Percentiles rank a stretch among this genome's conserved stretches.
Conservation (phyloP, 2,888 invertebrate species). For the Hedychridium roseum region DNA sequence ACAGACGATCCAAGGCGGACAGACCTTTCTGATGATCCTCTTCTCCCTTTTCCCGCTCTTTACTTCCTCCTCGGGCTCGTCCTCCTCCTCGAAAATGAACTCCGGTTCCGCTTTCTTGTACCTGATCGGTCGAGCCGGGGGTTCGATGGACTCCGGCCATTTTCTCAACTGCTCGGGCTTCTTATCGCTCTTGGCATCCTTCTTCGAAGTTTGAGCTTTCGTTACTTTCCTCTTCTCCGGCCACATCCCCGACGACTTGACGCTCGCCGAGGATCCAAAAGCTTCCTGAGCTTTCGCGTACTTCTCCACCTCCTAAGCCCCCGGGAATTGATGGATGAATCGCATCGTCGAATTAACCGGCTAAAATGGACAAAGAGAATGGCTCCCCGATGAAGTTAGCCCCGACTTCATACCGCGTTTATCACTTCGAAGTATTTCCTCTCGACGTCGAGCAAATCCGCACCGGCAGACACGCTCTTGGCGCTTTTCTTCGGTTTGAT, state of each 20-base stretch:
- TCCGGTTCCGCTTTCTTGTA: too few relatives aligned
- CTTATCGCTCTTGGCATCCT: neutral
- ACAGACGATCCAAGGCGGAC: constrained; percentile 25
- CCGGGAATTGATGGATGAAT: neutral
- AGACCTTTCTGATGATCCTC: constrained; percentile 17
- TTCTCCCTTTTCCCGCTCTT: neutral
- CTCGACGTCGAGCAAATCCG: neutral
- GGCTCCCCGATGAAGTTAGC: neutral
- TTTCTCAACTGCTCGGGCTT: neutral
- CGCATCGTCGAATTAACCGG: too few relatives aligned
- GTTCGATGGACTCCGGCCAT: too few relatives aligned
- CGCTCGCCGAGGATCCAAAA: too few relatives aligned
- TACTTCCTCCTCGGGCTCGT: neutral
- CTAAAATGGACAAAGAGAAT: too few relatives aligned
- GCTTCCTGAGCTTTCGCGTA: too few relatives aligned
- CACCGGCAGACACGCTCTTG: neutral
- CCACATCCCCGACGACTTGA: too few relatives aligned
- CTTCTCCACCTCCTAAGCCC: neutral
- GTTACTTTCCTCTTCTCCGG: too few relatives aligned
- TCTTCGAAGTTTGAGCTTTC: neutral
- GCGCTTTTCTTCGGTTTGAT: neutral
- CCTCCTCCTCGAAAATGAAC: neutral
- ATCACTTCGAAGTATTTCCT: neutral
- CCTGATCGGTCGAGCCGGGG: too few relatives aligned
- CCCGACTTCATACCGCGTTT: neutral